phyloP scores from a whole-genome alignment of 2,888 invertebrate species.

The Neria commutata region DNA sequence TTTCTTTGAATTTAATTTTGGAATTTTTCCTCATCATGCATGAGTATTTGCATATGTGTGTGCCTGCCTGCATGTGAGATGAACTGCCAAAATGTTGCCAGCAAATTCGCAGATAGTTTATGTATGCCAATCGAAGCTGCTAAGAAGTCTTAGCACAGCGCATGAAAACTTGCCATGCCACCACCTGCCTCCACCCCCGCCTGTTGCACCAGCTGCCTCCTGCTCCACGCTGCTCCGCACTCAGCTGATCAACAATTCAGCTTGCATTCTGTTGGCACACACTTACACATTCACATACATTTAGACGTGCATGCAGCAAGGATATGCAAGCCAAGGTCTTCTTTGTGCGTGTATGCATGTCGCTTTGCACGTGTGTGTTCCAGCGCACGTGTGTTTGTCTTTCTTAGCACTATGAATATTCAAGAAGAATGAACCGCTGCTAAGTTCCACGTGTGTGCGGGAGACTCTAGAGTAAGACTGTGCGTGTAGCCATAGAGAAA shows the following conservation, averaged over 20 bases:
- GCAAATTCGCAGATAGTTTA: background rate
- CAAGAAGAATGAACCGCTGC: too few relatives aligned
- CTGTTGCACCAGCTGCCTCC: background rate
- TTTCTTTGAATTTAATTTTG: too few relatives aligned
- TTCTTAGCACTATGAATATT: constrained; percentile 7
- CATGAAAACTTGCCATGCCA: background rate
- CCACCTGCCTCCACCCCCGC: background rate
- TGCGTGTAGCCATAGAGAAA: too few relatives aligned
- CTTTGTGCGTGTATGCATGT: background rate
- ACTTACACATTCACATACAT: background rate
- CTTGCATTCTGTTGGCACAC: background rate
- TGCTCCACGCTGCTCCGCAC: background rate
- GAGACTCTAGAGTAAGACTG: too few relatives aligned
- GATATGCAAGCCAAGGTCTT: background rate
- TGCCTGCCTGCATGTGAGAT: too few relatives aligned
- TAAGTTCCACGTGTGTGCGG: too few relatives aligned
- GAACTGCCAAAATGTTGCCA: background rate
- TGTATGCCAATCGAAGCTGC: constrained; percentile 1
- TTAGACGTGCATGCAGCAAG: background rate
- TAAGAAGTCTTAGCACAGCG: background rate
- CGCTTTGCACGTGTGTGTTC: constrained; percentile 5
- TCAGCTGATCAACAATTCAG: background rate
- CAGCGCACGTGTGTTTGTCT: constrained; percentile 14
- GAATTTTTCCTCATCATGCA: too few relatives aligned
- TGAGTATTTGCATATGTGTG: too few relatives aligned